A percentile compares a stretch with the other conserved stretches of the same genome.
Evolutionary conservation across 2,888 invertebrate species (phyloP).

Genomic region (Rhamphomyia laevipes): DNA sequence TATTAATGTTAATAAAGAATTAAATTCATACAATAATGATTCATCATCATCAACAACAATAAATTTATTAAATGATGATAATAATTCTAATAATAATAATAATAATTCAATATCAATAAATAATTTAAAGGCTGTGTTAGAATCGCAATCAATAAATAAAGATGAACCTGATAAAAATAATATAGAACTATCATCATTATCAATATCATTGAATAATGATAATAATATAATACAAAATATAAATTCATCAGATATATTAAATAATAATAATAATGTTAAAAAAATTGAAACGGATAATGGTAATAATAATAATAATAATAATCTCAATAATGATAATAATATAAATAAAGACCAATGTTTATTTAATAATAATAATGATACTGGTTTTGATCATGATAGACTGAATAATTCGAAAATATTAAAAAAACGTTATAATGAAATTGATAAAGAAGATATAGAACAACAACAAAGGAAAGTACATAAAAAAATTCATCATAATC

Average conservation of each 20-base stretch:
- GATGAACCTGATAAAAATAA: no score
- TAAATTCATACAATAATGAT: background rate
- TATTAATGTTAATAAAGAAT: background rate
- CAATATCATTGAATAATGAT: slow-evolving; percentile 1
- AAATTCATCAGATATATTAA: slow-evolving; percentile 11
- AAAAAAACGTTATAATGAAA: slow-evolving; percentile 4
- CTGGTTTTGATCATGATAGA: slow-evolving; percentile 4
- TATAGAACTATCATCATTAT: background rate
- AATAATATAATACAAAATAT: slow-evolving; percentile 8
- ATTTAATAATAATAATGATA: slow-evolving; percentile 13
- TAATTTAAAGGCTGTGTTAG: no score
- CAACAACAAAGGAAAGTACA: background rate
- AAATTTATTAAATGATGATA: no score
- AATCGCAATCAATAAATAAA: no score
- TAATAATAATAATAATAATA: slow-evolving; percentile 20
- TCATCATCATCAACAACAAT: slow-evolving; percentile 7
- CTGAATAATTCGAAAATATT: slow-evolving; percentile 9
- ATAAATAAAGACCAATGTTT: slow-evolving; percentile 11
- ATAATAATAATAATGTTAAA: slow-evolving; percentile 23
- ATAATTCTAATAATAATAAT: no score
- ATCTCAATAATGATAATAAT: slow-evolving; percentile 14
- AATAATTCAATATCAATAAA: no score
- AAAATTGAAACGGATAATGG: no score
- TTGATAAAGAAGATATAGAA: background rate
- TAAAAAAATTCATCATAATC: slow-evolving; percentile 3